These are phyloP conservation scores for Lepidochrysops patricia DNA, from an alignment of 2,888 invertebrate species.

Conservation along the genomic window DNA sequence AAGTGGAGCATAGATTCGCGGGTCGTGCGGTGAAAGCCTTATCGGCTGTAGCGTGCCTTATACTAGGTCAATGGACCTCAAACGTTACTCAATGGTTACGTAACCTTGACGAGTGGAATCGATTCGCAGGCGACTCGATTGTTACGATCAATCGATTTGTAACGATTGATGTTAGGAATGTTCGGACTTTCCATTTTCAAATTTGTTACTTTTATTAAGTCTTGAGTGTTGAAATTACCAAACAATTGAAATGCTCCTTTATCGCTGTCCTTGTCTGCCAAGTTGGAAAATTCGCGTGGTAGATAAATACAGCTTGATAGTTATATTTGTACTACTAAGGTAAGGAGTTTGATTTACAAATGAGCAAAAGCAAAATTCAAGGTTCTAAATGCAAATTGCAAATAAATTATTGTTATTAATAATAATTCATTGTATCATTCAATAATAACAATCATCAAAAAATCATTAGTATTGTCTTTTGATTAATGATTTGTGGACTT, in stretches of 20 bases:
- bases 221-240: neutral
- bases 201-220: neutral
- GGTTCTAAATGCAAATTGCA: neutral
- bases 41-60: neutral
- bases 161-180: neutral
- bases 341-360: no score
- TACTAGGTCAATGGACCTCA: constrained; percentile 2
- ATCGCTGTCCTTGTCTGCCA: no score
- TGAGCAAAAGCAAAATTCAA: neutral
- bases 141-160: neutral
- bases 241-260: no score
- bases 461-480: neutral
- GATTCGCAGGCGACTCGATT: neutral
- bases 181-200: neutral
- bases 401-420: neutral
- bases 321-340: no score
- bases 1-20: neutral
- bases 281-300: no score
- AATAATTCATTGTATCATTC: no score
- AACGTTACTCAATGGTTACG: neutral
- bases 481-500: neutral
- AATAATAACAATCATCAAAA: neutral
- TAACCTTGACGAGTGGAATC: neutral
- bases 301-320: no score
- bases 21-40: neutral